Evolutionary conservation across 2,113 vertebrate species (phyloP).

Genomic region (Sarotherodon lohbergeri): DNA sequence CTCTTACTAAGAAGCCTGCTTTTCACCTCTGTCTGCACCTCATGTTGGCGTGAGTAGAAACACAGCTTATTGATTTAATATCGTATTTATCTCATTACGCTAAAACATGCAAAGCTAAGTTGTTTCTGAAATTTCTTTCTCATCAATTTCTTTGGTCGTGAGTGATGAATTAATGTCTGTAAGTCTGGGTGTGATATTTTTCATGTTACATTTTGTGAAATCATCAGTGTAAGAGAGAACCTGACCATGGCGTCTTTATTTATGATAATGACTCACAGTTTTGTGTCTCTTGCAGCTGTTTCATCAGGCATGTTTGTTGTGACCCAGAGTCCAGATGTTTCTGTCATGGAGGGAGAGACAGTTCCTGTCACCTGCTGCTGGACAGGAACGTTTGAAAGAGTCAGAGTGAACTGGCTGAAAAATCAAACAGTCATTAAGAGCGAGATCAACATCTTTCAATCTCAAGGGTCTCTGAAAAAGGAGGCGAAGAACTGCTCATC

Average conservation of each 20-base stretch:
- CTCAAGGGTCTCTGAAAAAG: background rate
- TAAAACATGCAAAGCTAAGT: background rate
- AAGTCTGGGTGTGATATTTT: background rate
- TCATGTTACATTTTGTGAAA: background rate
- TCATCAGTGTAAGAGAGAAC: background rate
- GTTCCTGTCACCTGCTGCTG: background rate
- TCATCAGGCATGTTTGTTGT: background rate
- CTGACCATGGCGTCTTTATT: background rate
- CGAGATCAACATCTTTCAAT: background rate
- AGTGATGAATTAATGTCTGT: background rate
- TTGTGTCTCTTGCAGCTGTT: background rate
- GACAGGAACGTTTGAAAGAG: fast-evolving
- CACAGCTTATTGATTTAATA: background rate
- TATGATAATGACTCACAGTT: background rate
- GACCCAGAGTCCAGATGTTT: too few relatives aligned
- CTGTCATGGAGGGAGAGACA: background rate
- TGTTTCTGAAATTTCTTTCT: background rate
- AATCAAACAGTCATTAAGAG: background rate
- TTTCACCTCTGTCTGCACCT: background rate
- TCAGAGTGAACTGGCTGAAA: background rate
- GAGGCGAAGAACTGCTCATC: background rate
- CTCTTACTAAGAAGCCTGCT: background rate
- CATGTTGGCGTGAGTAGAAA: background rate
- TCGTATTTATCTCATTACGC: background rate
- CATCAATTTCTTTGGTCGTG: background rate